phyloP scores from a whole-genome alignment of 2,113 vertebrate genomes.

The Eudyptes chrysolophus region DNA sequence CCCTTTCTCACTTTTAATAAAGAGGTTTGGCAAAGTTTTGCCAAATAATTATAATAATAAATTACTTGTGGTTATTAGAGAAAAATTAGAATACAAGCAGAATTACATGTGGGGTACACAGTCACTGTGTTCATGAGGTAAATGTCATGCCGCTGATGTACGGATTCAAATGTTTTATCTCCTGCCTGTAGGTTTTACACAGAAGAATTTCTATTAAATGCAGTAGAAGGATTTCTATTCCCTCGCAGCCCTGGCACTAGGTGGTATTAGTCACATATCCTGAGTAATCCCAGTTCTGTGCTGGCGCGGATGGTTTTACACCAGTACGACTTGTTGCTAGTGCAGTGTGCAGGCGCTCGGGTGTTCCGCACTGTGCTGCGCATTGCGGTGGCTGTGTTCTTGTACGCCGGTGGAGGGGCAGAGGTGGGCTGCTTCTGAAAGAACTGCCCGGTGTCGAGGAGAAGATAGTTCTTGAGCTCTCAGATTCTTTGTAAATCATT shows the following conservation, averaged over 20 bases:
- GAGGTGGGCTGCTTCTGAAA: neutral
- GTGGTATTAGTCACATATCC: neutral
- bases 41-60: neutral
- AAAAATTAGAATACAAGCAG: neutral
- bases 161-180: neutral
- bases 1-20: neutral
- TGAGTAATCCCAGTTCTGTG: neutral
- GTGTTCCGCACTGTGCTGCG: neutral
- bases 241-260: neutral
- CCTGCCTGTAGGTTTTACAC: neutral
- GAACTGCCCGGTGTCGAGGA: neutral
- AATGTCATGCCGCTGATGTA: neutral
- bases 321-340: neutral
- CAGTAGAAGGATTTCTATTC: neutral
- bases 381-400: neutral
- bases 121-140: neutral
- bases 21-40: neutral
- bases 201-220: neutral
- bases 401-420: neutral
- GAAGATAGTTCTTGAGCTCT: neutral
- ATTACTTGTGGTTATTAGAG: neutral
- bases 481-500: neutral
- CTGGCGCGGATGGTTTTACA: neutral
- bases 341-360: neutral
- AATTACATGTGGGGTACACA: neutral